These are phyloP conservation scores for Drosophila arizonae DNA, from an alignment of 1,140 invertebrate genomes.

Conservation along the genomic window DNA sequence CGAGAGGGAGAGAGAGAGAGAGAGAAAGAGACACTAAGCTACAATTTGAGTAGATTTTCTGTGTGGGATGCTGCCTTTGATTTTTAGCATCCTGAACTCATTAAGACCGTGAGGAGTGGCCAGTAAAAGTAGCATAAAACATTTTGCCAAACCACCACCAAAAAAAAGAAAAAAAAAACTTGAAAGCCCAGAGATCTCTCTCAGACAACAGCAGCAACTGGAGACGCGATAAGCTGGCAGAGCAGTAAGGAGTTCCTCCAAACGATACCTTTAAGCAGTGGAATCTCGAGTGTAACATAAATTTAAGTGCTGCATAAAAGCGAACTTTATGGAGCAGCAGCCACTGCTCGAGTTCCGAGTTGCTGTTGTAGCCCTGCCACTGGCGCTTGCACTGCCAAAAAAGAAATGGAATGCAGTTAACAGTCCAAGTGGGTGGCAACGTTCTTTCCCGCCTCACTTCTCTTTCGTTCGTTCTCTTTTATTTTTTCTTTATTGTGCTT, in stretches of 20 bases:
- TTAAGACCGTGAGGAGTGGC: conserved; percentile 54
- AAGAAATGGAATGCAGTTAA: conserved; percentile 77
- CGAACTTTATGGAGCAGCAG: conserved; percentile 61
- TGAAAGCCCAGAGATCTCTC: not conserved
- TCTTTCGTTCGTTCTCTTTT: not conserved
- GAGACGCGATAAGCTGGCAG: conserved; percentile 59
- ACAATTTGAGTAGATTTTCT: conserved; percentile 46
- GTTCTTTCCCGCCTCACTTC: not conserved
- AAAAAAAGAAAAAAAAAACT: not conserved
- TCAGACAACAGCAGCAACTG: conserved; percentile 16
- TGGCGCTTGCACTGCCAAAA: conserved; percentile 62
- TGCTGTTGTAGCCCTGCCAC: not conserved
- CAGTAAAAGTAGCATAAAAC: conserved; percentile 70
- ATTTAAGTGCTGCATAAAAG: conserved; percentile 79
- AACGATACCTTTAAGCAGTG: conserved; percentile 57
- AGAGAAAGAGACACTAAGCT: not conserved
- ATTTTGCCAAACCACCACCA: conserved; percentile 43
- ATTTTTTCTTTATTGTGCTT: not conserved
- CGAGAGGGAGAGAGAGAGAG: not conserved
- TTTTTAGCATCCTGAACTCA: conserved; percentile 54
- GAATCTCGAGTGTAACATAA: conserved; percentile 79
- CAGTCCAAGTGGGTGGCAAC: conserved; percentile 24
- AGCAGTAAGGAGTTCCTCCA: conserved; percentile 1
- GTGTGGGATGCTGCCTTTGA: conserved; percentile 39
- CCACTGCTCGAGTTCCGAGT: conserved; percentile 35